phyloP scores from a whole-genome alignment of 2,113 vertebrate species.

The Thryonomys swinderianus region DNA sequence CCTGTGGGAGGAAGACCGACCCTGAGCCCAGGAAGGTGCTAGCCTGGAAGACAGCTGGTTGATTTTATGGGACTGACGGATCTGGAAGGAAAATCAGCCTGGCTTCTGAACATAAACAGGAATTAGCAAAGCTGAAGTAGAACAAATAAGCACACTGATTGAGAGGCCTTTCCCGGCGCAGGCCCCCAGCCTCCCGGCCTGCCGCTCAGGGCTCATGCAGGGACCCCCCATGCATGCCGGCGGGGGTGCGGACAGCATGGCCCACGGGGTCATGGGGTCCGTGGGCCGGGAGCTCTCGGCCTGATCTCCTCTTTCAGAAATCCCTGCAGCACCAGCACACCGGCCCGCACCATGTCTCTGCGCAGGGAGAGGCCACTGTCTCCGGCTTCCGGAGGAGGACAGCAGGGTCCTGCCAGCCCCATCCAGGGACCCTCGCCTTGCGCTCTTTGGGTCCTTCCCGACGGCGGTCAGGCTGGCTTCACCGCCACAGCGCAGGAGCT shows the following conservation, averaged over 20 bases:
- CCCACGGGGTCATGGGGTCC: no score
- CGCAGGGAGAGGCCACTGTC: conserved; percentile 13
- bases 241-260: not conserved
- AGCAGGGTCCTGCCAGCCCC: rapidly evolving
- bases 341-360: not conserved
- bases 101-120: conserved; percentile 75
- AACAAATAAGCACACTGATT: conserved; percentile 61
- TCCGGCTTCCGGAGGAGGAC: not conserved
- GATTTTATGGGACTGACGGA: conserved; percentile 49
- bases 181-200: not conserved
- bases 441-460: no score
- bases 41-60: conserved; percentile 61
- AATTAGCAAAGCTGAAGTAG: conserved; percentile 65
- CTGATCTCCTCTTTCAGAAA: not conserved
- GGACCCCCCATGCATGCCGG: not conserved
- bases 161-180: conserved; percentile 15
- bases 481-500: not conserved
- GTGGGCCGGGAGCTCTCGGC: not conserved
- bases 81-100: conserved; percentile 58
- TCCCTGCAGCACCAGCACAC: not conserved
- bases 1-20: conserved; percentile 48
- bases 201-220: not conserved
- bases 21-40: not conserved
- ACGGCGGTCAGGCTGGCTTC: not conserved
- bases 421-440: not conserved